Evolutionary conservation across 1,140 invertebrate species (phyloP).

Genomic region (Drosophila sulfurigaster): DNA sequence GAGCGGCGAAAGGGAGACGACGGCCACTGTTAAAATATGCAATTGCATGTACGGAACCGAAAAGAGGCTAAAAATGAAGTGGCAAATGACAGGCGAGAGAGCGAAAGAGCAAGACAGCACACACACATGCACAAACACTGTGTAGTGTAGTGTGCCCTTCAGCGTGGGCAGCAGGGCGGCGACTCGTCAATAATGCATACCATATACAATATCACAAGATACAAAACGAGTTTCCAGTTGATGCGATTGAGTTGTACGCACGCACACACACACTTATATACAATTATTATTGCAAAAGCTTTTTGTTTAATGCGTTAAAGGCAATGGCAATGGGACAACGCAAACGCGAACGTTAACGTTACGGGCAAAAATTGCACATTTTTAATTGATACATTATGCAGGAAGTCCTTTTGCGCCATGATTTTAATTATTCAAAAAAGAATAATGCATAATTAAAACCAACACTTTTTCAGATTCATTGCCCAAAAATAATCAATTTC

Average conservation of each 20-base stretch:
- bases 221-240: slow-evolving; percentile 57
- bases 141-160: slow-evolving; percentile 24
- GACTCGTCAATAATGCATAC: slow-evolving; percentile 73
- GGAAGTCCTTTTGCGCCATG: slow-evolving; percentile 18
- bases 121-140: background rate
- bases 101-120: slow-evolving; percentile 26
- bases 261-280: background rate
- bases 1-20: background rate
- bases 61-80: slow-evolving; percentile 59
- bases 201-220: slow-evolving; percentile 51
- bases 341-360: slow-evolving; percentile 13
- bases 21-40: slow-evolving; percentile 71
- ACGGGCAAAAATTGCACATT: slow-evolving; percentile 6
- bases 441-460: slow-evolving; percentile 6
- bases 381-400: slow-evolving; percentile 42
- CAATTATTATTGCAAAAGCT: slow-evolving; percentile 47
- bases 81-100: slow-evolving; percentile 50
- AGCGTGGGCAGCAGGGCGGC: slow-evolving; percentile 11
- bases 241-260: slow-evolving; percentile 29
- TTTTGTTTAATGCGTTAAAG: slow-evolving; percentile 28
- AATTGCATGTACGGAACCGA: slow-evolving; percentile 68
- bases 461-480: slow-evolving; percentile 11
- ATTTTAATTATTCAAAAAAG: slow-evolving; percentile 21
- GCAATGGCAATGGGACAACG: background rate
- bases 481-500: slow-evolving; percentile 37